Evolutionary conservation across 2,888 invertebrate genomes (phyloP).

Genomic region (Meghimatium bilineatum): DNA sequence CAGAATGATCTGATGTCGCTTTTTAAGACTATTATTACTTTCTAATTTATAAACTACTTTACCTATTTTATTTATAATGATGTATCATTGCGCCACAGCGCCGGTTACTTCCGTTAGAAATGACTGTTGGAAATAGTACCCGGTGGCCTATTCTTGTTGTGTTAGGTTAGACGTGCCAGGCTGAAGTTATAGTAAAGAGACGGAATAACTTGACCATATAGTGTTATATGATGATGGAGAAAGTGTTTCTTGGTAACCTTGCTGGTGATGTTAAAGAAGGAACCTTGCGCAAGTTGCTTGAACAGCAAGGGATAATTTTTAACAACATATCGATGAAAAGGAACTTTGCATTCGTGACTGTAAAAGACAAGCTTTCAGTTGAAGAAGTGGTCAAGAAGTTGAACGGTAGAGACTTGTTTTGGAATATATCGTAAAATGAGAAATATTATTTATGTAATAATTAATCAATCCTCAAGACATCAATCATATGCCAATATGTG

Average conservation of each 20-base stretch:
- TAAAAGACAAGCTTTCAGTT: constrained; percentile 88
- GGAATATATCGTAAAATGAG: too few species aligned
- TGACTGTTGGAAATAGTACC: constrained; percentile 50
- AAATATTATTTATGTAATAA: too few species aligned
- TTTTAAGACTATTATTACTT: background rate
- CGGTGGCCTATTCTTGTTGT: constrained; percentile 18
- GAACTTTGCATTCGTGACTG: constrained; percentile 92
- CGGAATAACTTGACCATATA: background rate
- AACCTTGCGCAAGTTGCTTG: constrained; percentile 86
- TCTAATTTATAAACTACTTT: background rate
- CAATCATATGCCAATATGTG: too few species aligned
- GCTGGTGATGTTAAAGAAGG: constrained; percentile 87
- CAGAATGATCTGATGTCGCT: too few species aligned
- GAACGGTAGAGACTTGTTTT: constrained; percentile 82
- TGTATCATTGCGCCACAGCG: constrained; percentile 52
- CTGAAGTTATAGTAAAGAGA: background rate
- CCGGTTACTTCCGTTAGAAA: constrained; percentile 48
- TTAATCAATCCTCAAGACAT: too few species aligned
- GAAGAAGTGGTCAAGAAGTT: constrained; percentile 90
- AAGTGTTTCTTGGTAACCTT: constrained; percentile 89
- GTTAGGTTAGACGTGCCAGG: background rate
- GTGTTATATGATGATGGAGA: constrained; percentile 72
- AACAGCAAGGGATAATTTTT: constrained; percentile 86
- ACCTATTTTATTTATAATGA: background rate
- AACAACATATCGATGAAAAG: constrained; percentile 87